Percentiles rank a stretch among this genome's conserved stretches.
Conservation (phyloP, 2,113 vertebrate genomes). For the Danio rerio region GRCz12tu NC_133189.1:50448001-50448500, state of each 20-base stretch:
- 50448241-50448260: background rate
- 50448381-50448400: background rate
- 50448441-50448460: background rate
- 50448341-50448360: background rate
- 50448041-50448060: too few relatives aligned
- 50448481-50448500: background rate
- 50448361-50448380: background rate
- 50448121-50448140: too few relatives aligned
- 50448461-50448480: background rate
- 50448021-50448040: too few relatives aligned
- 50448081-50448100: too few relatives aligned
- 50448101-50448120: too few relatives aligned
- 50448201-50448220: conserved; percentile 1
- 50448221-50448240: too few relatives aligned
- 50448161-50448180: background rate
- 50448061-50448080: too few relatives aligned
- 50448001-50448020: too few relatives aligned
- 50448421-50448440: background rate
- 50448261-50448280: background rate
- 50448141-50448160: background rate
- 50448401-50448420: background rate
- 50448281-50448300: background rate
- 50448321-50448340: background rate
- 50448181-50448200: background rate
- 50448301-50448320: background rate